Conservation (phyloP, 2,797 vertebrate species). For the Hafferia zeledoni region DNA sequence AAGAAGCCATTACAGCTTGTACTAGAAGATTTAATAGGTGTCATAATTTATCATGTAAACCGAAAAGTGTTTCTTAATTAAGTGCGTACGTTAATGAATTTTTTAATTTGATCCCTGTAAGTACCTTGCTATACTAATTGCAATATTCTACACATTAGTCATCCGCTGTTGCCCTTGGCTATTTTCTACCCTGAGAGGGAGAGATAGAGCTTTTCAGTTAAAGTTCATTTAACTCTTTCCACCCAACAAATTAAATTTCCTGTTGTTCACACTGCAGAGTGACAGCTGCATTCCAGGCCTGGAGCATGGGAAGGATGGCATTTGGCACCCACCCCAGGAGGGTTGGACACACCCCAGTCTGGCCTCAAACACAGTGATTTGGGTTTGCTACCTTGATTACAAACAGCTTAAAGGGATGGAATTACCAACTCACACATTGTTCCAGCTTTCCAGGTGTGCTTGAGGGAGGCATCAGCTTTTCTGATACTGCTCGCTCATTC, state of each 20-base stretch:
- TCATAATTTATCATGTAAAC: constrained; percentile 99
- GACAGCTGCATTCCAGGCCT: constrained; percentile 54
- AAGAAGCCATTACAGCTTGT: constrained; percentile 94
- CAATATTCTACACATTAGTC: constrained; percentile 99
- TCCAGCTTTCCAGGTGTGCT: accelerated
- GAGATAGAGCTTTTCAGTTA: constrained; percentile 85
- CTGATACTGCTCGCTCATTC: accelerated
- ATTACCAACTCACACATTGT: neutral
- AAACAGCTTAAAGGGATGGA: neutral
- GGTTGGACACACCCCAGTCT: accelerated
- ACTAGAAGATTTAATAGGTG: constrained; percentile 99
- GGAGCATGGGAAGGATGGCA: neutral
- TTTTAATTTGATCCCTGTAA: constrained; percentile 99
- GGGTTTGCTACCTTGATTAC: neutral
- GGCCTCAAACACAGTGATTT: accelerated
- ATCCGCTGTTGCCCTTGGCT: constrained; percentile 99
- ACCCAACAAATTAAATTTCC: constrained; percentile 80
- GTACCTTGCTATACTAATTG: constrained; percentile 99
- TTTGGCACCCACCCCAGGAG: neutral
- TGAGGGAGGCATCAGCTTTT: neutral
- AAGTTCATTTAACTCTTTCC: constrained; percentile 92
- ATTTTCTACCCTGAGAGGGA: constrained; percentile 91
- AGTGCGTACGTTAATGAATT: constrained; percentile 99
- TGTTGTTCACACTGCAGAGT: constrained; percentile 44
- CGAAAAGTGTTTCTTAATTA: constrained; percentile 99